Evolutionary conservation across 1,140 invertebrate species (phyloP), one percentile per base, ranked within the genome.

Genomic region (Neodiprion pinetum): DNA sequence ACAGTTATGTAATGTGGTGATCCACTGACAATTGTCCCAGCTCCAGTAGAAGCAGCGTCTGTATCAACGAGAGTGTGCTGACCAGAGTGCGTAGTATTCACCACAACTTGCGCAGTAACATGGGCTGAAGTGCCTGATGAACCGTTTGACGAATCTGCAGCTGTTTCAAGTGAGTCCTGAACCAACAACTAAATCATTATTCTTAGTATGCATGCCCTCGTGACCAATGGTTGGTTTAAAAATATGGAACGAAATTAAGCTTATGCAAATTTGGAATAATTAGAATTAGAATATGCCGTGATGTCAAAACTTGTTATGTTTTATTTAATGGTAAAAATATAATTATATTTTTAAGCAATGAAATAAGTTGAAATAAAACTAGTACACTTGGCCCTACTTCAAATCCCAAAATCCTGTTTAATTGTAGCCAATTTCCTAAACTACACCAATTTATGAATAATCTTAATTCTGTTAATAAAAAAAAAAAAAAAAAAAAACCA

Each of bases 1-100:
- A 90, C 90, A 71, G 89, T 90, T 69, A 90, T 90, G 72, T 89
- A 90, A 73, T 90, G 90, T 12, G 89, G 88, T 17, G 89, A 89
- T 70, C 86, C 88, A 79, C 84, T 84, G 70, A 88, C 86, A 48
- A 88, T 88, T 17, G 87, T 87, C 7, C 86, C 87, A 67, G 86
- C 76, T 7, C 86, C 87, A 23, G 87, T 86, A 7, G 87, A 88
- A n/a, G 86, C 86, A 17, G 82, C 78, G 78, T 88, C 87, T 40
- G 28, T 40, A 77, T 88, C 86, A 48, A 88, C 86, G 9, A 88
- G 80, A 10, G 85, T 78, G 50, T 89, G 87, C 50, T 88, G 87
- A 73, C 84, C 83, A 10, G 87, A 84, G 78, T 88, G 87, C 9
- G 86, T 85, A 48, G 87, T 88, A 74, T 89, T 89, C 48, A 90